Conservation (phyloP, 1,140 invertebrate genomes). For the Palaemon carinicauda region DNA sequence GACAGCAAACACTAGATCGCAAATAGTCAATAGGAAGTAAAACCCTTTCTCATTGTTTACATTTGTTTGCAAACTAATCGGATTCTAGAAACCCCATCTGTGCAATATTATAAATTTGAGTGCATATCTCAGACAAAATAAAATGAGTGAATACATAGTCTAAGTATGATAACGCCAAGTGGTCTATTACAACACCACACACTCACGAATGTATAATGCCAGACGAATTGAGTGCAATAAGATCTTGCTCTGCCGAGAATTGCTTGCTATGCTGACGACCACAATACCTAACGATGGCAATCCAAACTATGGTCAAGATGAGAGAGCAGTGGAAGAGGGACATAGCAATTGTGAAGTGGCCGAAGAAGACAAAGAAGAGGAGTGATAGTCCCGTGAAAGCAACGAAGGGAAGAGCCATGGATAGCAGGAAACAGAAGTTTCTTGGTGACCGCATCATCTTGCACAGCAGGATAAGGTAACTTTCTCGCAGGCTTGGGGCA, state of each 20-base stretch:
- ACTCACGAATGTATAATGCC: background rate
- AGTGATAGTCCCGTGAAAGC: slow-evolving; percentile 2
- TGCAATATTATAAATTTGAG: too few relatives aligned
- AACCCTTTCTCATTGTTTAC: too few relatives aligned
- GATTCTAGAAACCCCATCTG: too few relatives aligned
- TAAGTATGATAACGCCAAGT: too few relatives aligned
- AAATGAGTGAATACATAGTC: too few relatives aligned
- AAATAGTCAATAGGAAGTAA: too few relatives aligned
- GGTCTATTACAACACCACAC: too few relatives aligned
- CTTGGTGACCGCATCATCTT: background rate
- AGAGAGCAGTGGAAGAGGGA: background rate
- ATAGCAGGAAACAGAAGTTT: slow-evolving; percentile 20
- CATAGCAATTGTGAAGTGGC: background rate
- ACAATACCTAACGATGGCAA: background rate
- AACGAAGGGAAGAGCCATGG: slow-evolving; percentile 1
- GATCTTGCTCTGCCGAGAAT: background rate
- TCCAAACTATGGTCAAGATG: background rate
- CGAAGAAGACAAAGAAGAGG: background rate
- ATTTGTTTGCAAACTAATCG: too few relatives aligned
- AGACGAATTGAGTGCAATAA: background rate
- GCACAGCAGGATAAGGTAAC: slow-evolving; percentile 15
- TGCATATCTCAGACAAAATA: too few relatives aligned
- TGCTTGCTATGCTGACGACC: background rate
- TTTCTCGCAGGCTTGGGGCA: slow-evolving; percentile 24
- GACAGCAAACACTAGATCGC: too few relatives aligned